Percentiles rank a stretch among this genome's conserved stretches.
Evolutionary conservation across 2,888 invertebrate species (phyloP).

Genomic region (Pheosia gnoma): DNA sequence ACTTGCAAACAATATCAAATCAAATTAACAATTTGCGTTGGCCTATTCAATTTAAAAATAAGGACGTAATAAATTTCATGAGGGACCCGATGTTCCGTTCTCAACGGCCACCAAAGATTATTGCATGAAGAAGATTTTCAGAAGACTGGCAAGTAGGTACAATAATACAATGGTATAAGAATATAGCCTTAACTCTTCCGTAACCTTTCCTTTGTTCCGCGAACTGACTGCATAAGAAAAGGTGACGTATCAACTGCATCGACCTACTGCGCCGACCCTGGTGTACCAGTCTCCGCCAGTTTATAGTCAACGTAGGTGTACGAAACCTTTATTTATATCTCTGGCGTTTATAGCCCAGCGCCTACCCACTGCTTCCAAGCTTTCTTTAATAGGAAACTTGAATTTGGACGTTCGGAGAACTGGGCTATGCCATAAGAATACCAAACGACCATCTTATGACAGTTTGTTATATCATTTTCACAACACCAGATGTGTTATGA

Average conservation of each 20-base stretch:
- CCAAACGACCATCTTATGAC: not conserved
- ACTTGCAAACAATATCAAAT: too few relatives aligned
- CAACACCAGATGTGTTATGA: not conserved
- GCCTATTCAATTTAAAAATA: too few relatives aligned
- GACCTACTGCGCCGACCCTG: slow-evolving; percentile 55
- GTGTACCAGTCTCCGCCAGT: slow-evolving; percentile 45
- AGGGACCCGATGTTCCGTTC: too few relatives aligned
- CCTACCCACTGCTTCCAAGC: slow-evolving; percentile 27
- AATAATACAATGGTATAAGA: not conserved
- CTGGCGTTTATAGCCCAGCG: slow-evolving; percentile 26
- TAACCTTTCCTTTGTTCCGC: slow-evolving; percentile 36
- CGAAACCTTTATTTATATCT: slow-evolving; percentile 35
- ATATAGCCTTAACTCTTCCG: slow-evolving; percentile 33
- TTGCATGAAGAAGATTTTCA: too few relatives aligned
- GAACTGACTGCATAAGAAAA: slow-evolving; percentile 34
- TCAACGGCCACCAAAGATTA: too few relatives aligned
- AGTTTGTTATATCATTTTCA: slow-evolving; percentile 8
- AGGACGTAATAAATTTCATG: too few relatives aligned
- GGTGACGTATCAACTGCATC: slow-evolving; percentile 46
- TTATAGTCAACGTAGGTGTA: slow-evolving; percentile 45
- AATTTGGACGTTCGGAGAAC: slow-evolving; percentile 3
- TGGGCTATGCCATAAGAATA: not conserved
- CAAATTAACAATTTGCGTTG: too few relatives aligned
- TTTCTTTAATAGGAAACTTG: slow-evolving; percentile 40
- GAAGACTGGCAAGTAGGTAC: too few relatives aligned